A percentile compares a stretch with the other conserved stretches of the same genome.
phyloP scores from a whole-genome alignment of 1,140 invertebrate species.

The Drosophila rufa region DNA sequence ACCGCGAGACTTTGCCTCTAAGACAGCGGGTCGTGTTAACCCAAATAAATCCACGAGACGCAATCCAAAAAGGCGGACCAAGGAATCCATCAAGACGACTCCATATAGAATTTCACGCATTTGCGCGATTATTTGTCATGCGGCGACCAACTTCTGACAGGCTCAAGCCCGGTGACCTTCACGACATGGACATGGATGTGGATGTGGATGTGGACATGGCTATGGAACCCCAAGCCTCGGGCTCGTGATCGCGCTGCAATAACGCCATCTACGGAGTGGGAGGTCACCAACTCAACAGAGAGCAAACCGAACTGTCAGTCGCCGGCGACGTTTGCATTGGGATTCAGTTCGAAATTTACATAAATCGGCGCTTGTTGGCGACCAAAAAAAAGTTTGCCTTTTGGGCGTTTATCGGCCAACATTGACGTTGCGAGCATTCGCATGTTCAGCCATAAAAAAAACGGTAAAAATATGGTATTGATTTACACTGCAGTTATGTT shows the following conservation, averaged over 20 bases:
- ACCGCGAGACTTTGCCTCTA: conserved; percentile 33
- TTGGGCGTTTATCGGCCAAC: conserved; percentile 63
- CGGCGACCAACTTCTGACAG: conserved; percentile 60
- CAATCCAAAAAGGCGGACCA: conserved; percentile 20
- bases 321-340: conserved; percentile 46
- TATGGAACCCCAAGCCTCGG: conserved; percentile 16
- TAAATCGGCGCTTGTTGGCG: conserved; percentile 62
- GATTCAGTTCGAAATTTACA: conserved; percentile 61
- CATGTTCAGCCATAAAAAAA: conserved; percentile 56
- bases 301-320: conserved; percentile 34
- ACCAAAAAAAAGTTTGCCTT: conserved; percentile 34
- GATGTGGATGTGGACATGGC: conserved; percentile 27
- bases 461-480: conserved; percentile 44
- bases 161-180: conserved; percentile 67
- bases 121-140: conserved; percentile 75
- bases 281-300: conserved; percentile 57
- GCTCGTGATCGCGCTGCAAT: conserved; percentile 68
- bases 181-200: conserved; percentile 57
- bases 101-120: conserved; percentile 76
- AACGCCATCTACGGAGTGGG: conserved; percentile 67
- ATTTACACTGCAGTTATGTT: conserved; percentile 1
- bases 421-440: conserved; percentile 53
- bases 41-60: conserved; percentile 47
- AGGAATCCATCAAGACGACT: conserved; percentile 48
- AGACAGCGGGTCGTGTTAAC: conserved; percentile 63